Base-by-base conservation (phyloP, 1,140 invertebrate genomes). In the Listronotus bonariensis region DNA sequence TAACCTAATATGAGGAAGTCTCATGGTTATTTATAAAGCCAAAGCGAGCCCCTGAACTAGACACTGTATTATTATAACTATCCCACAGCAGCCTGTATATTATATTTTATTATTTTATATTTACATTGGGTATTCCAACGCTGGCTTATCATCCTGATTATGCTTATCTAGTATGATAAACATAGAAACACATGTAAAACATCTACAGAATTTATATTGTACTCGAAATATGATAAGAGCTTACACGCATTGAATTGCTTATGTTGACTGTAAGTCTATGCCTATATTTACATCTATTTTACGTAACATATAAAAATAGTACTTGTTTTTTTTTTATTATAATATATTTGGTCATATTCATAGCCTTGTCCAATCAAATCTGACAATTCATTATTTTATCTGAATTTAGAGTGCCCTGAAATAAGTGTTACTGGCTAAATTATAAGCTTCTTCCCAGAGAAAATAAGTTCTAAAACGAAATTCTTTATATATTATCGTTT, bases 181-280 rank as follows among this genome's bases (percentile, higher is more conserved):
- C 71, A 72, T 55, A 52, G 68, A 74, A 74, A 75, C 74, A 74
- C 68, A 75, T 75, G 73, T 75, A 75, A 75, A 75, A 72, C 70
- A 73, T 73, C 69, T 73, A 65, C 64, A 73, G 58, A 74, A 74
- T 74, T 68, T 71, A 71, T 71, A 72, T 72, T 64, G 36, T 64
- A 48, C 61, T 64, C 53, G 34, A 64, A 56, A 64, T 56, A 56
- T 52, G 61, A 64, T 64, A 64, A 64, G 51, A 51, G 58, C 48
- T 20, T 64, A 69, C 59, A 69, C 68, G 58, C 63, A 69, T 65
- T 68, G 62, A 68, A 68, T 62, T 61, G 45, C 60, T 67, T 67
- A 64, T 68, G 66, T 68, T 63, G 51, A 54, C 60, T 63, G 38
- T 54, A 55, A 36, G 40, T 54, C 41, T 63, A 31, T 51, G 57